Evolutionary conservation across 2,888 invertebrate species (phyloP).

Genomic region (Diploptera punctata): DNA sequence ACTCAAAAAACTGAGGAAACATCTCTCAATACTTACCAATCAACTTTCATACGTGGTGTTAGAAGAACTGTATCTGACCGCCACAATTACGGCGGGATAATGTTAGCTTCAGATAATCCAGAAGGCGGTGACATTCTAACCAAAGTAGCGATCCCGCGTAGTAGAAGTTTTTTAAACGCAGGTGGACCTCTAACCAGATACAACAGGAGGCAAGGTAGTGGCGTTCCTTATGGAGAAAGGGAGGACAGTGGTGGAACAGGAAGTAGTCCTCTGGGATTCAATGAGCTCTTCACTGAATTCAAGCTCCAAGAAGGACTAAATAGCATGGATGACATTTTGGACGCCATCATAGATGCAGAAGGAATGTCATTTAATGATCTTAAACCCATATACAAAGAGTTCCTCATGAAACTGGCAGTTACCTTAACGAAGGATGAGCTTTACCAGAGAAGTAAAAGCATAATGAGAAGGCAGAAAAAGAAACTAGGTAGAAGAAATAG

Average conservation of each 20-base stretch:
- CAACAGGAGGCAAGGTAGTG: conserved; percentile 14
- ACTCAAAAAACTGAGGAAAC: background rate
- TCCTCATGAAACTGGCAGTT: conserved; percentile 83
- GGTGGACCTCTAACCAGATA: conserved; percentile 74
- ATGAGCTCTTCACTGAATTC: conserved; percentile 86
- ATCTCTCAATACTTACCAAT: background rate
- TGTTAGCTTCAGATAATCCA: background rate
- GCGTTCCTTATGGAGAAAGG: background rate
- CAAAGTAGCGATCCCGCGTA: conserved; percentile 84
- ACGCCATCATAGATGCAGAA: conserved; percentile 88
- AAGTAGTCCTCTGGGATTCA: conserved; percentile 84
- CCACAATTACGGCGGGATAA: conserved; percentile 44
- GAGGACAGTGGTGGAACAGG: conserved; percentile 55
- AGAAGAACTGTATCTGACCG: conserved; percentile 46
- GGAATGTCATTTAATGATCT: conserved; percentile 94
- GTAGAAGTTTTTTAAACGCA: conserved; percentile 84
- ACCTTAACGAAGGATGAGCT: conserved; percentile 92
- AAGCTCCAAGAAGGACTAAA: conserved; percentile 87
- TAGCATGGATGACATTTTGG: conserved; percentile 86
- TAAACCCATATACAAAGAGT: conserved; percentile 91
- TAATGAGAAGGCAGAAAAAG: conserved; percentile 85
- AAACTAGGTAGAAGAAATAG: conserved; percentile 67
- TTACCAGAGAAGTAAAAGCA: conserved; percentile 87
- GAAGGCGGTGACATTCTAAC: conserved; percentile 80
- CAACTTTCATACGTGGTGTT: conserved; percentile 29